These are phyloP conservation scores for Tineola bisselliella DNA, from an alignment of 2,888 invertebrate genomes.

Conservation along the genomic window DNA sequence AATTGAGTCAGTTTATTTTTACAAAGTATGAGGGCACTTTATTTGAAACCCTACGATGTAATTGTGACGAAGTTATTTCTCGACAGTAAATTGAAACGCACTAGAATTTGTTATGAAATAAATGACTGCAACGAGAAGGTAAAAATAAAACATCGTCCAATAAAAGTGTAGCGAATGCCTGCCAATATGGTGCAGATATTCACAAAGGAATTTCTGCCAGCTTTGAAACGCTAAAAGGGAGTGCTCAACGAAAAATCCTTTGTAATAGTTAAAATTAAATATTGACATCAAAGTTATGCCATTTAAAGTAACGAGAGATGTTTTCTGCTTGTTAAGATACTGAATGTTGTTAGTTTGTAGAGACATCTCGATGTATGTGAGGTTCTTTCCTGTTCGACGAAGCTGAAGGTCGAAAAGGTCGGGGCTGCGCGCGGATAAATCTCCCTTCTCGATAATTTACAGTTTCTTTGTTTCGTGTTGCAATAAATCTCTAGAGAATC, in stretches of 20 bases:
- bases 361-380: background rate
- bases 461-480: conserved; percentile 37
- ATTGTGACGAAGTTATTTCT: background rate
- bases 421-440: conserved; percentile 29
- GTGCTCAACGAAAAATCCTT: background rate
- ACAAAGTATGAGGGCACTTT: no score
- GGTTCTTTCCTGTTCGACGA: background rate
- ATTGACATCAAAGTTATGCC: background rate
- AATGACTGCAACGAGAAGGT: background rate
- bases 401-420: conserved; percentile 8
- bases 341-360: background rate
- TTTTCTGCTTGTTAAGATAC: background rate
- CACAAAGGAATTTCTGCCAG: conserved; percentile 1
- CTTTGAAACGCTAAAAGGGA: conserved; percentile 1
- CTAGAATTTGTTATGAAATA: background rate
- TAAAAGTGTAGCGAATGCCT: conserved; percentile 3
- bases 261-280: conserved; percentile 9
- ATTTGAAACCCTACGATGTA: no score
- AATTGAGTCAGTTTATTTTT: no score
- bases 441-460: conserved; percentile 47
- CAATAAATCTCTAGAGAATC: conserved; percentile 20
- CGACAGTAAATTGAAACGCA: background rate
- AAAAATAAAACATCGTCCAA: background rate
- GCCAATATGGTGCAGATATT: conserved; percentile 2
- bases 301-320: background rate